These are phyloP conservation scores for Euura lappo DNA, from an alignment of 1,140 invertebrate species.

Conservation along the genomic window DNA sequence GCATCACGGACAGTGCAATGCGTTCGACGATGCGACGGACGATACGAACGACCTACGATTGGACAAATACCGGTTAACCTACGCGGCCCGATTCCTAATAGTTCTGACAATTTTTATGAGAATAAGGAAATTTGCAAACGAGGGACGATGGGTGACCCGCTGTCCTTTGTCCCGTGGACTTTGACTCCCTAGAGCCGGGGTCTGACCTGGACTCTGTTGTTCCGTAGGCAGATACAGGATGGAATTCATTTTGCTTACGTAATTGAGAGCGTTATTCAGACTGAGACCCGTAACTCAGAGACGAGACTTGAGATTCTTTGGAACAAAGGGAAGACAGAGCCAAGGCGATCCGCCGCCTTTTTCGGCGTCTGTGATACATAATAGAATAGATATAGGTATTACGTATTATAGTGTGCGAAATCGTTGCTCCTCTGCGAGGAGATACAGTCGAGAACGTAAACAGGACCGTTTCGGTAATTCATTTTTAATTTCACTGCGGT, in stretches of 20 bases:
- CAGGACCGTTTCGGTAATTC: not conserved
- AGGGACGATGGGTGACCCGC: not conserved
- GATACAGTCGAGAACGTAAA: not conserved
- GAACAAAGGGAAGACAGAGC: not conserved
- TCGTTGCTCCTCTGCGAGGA: not conserved
- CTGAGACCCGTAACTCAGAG: not conserved
- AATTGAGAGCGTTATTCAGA: not conserved
- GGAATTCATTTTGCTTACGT: not conserved
- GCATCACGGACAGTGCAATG: slow-evolving; percentile 6
- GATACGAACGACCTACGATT: slow-evolving; percentile 9
- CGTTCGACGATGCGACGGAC: not conserved
- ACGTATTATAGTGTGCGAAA: not conserved
- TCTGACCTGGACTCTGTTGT: not conserved
- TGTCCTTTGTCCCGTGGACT: not conserved
- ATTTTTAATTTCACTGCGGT: not conserved
- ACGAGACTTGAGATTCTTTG: not conserved
- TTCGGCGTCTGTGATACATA: not conserved
- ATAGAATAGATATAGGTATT: too few relatives aligned
- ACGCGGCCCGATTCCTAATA: not conserved
- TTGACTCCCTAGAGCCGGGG: not conserved
- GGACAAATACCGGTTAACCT: not conserved
- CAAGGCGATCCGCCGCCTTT: not conserved
- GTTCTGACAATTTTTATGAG: too few relatives aligned
- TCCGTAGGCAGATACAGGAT: not conserved
- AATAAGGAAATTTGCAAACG: too few relatives aligned